Conservation (phyloP, 2,113 vertebrate genomes). For the Todiramphus saurophagus region DNA sequence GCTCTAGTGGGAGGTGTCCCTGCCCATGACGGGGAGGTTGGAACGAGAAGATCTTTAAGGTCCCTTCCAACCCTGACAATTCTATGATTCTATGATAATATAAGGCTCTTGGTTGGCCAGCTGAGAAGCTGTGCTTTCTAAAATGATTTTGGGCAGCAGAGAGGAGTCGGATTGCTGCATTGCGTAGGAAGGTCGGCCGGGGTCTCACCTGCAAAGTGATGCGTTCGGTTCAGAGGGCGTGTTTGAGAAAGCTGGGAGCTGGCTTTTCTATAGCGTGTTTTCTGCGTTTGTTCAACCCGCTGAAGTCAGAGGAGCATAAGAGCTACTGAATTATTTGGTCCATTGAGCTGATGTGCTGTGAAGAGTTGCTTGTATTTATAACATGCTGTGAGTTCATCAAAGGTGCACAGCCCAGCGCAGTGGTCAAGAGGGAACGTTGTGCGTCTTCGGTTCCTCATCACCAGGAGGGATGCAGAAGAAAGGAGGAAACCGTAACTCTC, state of each 20-base stretch:
- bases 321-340: background rate
- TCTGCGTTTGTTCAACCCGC: background rate
- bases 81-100: too few relatives aligned
- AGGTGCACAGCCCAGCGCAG: background rate
- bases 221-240: background rate
- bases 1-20: too few relatives aligned
- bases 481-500: background rate
- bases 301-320: background rate
- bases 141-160: background rate
- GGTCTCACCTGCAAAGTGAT: background rate
- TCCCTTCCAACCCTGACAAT: too few relatives aligned
- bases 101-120: background rate
- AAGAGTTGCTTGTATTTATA: background rate
- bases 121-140: background rate
- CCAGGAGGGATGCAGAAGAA: fast-evolving
- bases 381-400: background rate
- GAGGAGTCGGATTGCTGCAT: background rate
- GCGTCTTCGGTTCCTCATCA: fast-evolving
- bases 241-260: background rate
- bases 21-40: too few relatives aligned
- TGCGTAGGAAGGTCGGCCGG: background rate
- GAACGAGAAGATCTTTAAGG: too few relatives aligned
- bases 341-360: background rate
- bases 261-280: fast-evolving
- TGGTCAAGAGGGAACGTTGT: fast-evolving